Base-by-base conservation (phyloP, 2,888 invertebrate species). In the Yponomeuta cagnagella region DNA sequence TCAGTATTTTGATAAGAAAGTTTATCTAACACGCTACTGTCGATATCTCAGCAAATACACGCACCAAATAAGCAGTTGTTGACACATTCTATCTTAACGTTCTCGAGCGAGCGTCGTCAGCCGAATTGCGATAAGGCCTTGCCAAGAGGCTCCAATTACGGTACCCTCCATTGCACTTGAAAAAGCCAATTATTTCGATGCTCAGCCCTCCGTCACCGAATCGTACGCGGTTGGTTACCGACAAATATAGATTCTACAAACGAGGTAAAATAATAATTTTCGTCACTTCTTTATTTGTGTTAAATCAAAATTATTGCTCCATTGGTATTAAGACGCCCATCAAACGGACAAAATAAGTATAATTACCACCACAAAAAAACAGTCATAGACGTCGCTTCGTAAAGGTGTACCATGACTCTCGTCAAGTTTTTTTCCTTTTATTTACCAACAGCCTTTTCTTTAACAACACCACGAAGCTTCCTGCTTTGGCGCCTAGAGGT, bases 381-480 rank as follows among this genome's bases (percentile, higher is more conserved):
- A 58, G 12, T 58, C 12, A 58, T 15, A 43, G 43, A 43, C 43
- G 5, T 43, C 43, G 43, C 15, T 58, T 15, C 52, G 52, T 58
- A 58, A 58, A 58, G 52, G 52, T 58, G 52, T 12, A 15, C 52
- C 52, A 58, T 58, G 15, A 15, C 15, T 58, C 15, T 15, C 3
- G 15, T 15, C 12, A 71, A 72, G 66, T 69, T 78, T 79, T 80
- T 77, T 80, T 78, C 10, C 76, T 74, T 72, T 74, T 72, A 5
- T 58, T 58, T 58, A 58, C 52, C 52, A 12, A 8, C 8, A 43
- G 6, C 43, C 43, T 43, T 23, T 1, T 23, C 23, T 23, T 23
- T 23, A 23, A 23, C 23, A 23, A 23, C 23, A 43, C 74, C 74
- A 67, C 74, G 72, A 71, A 73, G 80, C 81, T 85, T 85, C 87